Conservation (phyloP, 2,797 vertebrate species). For the Falco peregrinus region DNA sequence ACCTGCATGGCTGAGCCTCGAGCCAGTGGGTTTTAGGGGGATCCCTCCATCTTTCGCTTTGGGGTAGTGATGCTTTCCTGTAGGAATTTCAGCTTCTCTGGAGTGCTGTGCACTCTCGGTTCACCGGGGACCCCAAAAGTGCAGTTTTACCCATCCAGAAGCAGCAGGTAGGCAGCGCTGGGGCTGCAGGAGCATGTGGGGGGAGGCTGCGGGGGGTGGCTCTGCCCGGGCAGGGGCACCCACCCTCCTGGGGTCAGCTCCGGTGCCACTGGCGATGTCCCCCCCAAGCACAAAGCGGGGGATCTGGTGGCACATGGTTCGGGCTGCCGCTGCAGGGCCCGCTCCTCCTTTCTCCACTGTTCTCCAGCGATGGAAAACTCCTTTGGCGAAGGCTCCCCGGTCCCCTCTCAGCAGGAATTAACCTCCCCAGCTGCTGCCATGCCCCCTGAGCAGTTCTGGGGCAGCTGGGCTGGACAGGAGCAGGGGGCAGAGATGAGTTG, state of each 20-base stretch:
- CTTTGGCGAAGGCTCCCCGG: not conserved
- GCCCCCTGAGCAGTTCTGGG: not conserved
- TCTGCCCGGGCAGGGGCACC: not conserved
- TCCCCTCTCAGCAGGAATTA: not conserved
- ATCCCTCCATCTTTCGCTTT: not conserved
- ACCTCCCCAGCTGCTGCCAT: not conserved
- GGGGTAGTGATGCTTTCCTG: not conserved
- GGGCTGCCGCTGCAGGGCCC: rapidly evolving
- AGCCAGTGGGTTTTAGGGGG: not conserved
- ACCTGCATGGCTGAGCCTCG: not conserved
- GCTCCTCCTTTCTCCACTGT: rapidly evolving
- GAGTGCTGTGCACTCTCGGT: not conserved
- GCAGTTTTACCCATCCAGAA: not conserved
- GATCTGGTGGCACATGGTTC: no score
- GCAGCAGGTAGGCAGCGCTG: rapidly evolving
- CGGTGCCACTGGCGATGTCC: rapidly evolving
- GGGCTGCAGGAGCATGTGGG: rapidly evolving
- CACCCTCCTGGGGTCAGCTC: not conserved
- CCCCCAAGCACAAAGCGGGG: not conserved
- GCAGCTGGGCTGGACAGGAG: not conserved
- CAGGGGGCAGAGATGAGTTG: not conserved
- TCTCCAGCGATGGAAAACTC: not conserved
- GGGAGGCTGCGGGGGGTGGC: not conserved
- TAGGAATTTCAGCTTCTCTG: not conserved
- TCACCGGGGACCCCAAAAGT: rapidly evolving